These are phyloP conservation scores for Fopius arisanus DNA, from an alignment of 1,140 invertebrate genomes.

Conservation along the genomic window DNA sequence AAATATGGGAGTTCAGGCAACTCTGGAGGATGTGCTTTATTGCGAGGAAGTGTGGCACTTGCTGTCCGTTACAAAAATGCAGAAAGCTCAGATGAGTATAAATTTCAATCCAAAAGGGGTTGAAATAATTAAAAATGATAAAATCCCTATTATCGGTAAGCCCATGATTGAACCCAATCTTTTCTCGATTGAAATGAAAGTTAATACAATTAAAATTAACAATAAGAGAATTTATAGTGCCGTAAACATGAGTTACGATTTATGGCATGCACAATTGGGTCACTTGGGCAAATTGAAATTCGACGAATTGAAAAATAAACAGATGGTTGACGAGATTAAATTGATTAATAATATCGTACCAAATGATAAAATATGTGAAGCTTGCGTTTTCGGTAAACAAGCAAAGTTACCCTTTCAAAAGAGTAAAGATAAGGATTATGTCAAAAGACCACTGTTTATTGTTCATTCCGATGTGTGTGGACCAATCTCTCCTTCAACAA, in stretches of 20 bases:
- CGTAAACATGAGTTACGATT: conserved; percentile 42
- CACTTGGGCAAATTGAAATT: conserved; percentile 54
- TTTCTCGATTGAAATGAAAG: conserved; percentile 28
- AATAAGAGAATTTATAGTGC: conserved; percentile 17
- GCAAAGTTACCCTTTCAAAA: conserved; percentile 40
- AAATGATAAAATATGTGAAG: conserved; percentile 52
- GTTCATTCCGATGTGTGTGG: conserved; percentile 6
- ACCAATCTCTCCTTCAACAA: conserved; percentile 22
- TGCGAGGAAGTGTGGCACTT: conserved; percentile 40
- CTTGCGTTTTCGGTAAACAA: conserved; percentile 62
- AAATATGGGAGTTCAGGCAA: conserved; percentile 34
- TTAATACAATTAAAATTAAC: conserved; percentile 8
- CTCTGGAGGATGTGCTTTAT: conserved; percentile 38
- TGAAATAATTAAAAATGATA: conserved; percentile 38
- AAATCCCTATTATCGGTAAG: conserved; percentile 43
- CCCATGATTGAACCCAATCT: conserved; percentile 43
- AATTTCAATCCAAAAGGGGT: conserved; percentile 45
- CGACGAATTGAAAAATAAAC: conserved; percentile 46
- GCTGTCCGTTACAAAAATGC: conserved; percentile 46
- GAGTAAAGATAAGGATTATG: not conserved
- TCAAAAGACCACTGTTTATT: conserved; percentile 2
- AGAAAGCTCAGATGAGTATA: conserved; percentile 42
- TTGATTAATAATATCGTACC: not conserved
- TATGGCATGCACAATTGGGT: conserved; percentile 55
- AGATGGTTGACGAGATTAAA: conserved; percentile 45